Evolutionary conservation across 2,797 vertebrate genomes (phyloP).

Genomic region (Melanotaenia parkinsoni): DNA sequence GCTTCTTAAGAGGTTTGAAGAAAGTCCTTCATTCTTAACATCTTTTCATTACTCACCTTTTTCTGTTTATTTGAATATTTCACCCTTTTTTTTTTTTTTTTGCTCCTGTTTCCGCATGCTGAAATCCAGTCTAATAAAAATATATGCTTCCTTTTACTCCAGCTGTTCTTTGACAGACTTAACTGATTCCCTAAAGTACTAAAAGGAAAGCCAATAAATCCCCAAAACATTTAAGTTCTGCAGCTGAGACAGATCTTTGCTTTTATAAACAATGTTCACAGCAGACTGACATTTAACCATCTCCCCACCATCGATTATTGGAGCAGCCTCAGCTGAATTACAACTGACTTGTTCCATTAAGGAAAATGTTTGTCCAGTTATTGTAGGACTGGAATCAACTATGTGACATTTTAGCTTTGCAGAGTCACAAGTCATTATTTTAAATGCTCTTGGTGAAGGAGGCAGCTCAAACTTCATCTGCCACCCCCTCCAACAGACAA

Average conservation of each 20-base stretch:
- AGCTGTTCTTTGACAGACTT: background rate
- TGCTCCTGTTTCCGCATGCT: background rate
- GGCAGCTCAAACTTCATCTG: conserved; percentile 41
- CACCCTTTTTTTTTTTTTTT: background rate
- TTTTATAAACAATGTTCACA: conserved; percentile 38
- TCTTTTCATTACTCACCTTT: conserved; percentile 38
- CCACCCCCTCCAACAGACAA: conserved; percentile 45
- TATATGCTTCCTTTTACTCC: conserved; percentile 10
- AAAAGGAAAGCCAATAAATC: conserved; percentile 14
- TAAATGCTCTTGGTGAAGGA: conserved; percentile 47
- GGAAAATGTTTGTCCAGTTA: conserved; percentile 67
- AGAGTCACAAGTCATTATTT: conserved; percentile 62
- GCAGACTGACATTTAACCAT: conserved; percentile 29
- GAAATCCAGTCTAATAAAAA: conserved; percentile 9
- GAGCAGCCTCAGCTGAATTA: conserved; percentile 47
- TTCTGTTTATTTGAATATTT: conserved; percentile 35
- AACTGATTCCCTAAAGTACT: background rate
- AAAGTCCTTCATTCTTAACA: conserved; percentile 52
- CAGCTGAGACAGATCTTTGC: conserved; percentile 19
- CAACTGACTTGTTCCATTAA: conserved; percentile 60
- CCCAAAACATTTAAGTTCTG: conserved; percentile 15
- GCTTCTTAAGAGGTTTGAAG: conserved; percentile 54
- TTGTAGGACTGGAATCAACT: conserved; percentile 73
- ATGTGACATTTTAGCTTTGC: conserved; percentile 68
- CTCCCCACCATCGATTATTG: conserved; percentile 14